Evolutionary conservation across 1,140 invertebrate genomes (phyloP).

Genomic region (Metaphire vulgaris): DNA sequence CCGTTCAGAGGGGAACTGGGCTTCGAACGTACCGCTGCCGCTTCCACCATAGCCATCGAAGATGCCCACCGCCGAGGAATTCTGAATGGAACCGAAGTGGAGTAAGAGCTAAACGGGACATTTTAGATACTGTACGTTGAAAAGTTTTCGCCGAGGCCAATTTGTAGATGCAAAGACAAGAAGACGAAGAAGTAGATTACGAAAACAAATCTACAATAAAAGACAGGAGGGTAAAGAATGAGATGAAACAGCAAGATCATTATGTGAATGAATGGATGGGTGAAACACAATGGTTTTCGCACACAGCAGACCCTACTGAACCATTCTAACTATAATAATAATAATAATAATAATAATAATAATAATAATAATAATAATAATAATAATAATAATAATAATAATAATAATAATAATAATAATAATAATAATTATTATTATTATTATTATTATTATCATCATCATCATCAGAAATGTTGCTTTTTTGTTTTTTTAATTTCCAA

Average conservation of each 20-base stretch:
- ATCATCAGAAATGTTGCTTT: too few species aligned
- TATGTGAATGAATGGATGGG: too few species aligned
- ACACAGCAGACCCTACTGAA: too few species aligned
- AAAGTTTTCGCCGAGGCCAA: neutral
- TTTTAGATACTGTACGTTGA: neutral
- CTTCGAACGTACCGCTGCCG: slow-evolving; percentile 17
- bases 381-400: neutral
- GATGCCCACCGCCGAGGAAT: slow-evolving; percentile 16
- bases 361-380: neutral
- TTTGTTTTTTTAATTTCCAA: too few species aligned
- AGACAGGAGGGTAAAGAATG: too few species aligned
- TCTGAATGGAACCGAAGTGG: slow-evolving; percentile 13
- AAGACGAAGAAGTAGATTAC: slow-evolving; percentile 2
- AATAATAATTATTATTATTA: too few species aligned
- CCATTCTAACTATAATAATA: too few species aligned
- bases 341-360: neutral
- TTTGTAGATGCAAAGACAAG: too few species aligned
- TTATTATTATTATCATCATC: too few species aligned
- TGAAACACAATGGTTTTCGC: too few species aligned
- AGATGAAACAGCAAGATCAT: too few species aligned
- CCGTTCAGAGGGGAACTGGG: slow-evolving; percentile 19
- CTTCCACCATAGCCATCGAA: slow-evolving; percentile 25
- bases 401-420: slow-evolving; percentile 10
- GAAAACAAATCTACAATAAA: neutral
- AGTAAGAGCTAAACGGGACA: neutral